Evolutionary conservation across 2,113 vertebrate species (phyloP).

Genomic region (Mastomys natalensis): DNA sequence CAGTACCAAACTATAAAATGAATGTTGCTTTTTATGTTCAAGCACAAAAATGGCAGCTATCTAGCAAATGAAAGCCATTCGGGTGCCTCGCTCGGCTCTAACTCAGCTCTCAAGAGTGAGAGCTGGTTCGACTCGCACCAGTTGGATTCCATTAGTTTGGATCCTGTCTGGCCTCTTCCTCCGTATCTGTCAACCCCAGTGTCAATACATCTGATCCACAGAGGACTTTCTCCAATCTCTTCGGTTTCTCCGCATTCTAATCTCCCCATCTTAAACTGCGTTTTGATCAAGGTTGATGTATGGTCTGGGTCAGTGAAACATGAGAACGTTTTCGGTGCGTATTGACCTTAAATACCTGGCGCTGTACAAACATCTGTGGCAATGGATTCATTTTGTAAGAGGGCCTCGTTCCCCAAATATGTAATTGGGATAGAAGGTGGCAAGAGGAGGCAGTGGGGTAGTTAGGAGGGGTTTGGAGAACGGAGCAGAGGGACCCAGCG

Average conservation of each 20-base stretch:
- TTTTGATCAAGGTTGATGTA: not conserved
- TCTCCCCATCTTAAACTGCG: not conserved
- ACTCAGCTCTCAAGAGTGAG: not conserved
- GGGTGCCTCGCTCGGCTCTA: fast-evolving
- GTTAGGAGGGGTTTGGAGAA: not conserved
- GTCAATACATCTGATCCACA: not conserved
- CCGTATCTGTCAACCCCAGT: not conserved
- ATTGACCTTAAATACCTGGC: not conserved
- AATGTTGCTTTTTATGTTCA: not conserved
- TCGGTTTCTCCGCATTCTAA: not conserved
- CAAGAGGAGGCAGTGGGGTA: not conserved
- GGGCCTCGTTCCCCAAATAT: not conserved
- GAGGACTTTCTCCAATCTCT: not conserved
- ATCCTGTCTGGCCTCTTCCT: not conserved
- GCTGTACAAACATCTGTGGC: not conserved
- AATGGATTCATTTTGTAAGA: not conserved
- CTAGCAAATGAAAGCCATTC: not conserved
- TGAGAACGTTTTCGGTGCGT: not conserved
- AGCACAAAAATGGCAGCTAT: not conserved
- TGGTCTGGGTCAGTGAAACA: not conserved
- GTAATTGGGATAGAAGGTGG: not conserved
- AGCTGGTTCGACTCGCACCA: fast-evolving
- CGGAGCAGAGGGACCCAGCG: fast-evolving
- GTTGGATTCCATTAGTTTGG: not conserved
- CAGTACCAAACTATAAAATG: not conserved